Conservation (phyloP, 2,888 invertebrate species). For the Nymphalis c-album region DNA sequence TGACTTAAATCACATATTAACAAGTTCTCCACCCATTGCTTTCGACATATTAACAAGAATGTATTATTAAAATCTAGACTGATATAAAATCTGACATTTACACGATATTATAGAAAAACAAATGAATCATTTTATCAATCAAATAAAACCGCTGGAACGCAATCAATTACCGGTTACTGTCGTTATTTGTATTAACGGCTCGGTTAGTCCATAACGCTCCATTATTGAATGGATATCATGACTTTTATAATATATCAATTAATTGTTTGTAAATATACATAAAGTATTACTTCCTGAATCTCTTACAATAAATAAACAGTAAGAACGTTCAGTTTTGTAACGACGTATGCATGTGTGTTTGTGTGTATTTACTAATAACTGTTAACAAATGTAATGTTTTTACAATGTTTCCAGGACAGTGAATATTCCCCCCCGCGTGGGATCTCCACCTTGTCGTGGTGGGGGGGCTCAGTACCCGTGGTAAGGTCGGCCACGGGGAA, state of each 20-base stretch:
- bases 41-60: background rate
- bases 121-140: slow-evolving; percentile 10
- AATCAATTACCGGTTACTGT: slow-evolving; percentile 15
- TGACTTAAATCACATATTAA: too few relatives aligned
- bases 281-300: too few relatives aligned
- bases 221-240: slow-evolving; percentile 9
- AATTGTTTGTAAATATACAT: background rate
- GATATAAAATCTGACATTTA: background rate
- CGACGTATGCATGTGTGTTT: too few relatives aligned
- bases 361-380: too few relatives aligned
- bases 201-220: slow-evolving; percentile 17
- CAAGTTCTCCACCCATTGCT: background rate
- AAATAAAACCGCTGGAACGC: slow-evolving; percentile 13
- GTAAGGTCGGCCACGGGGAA: too few relatives aligned
- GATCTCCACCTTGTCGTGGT: too few relatives aligned
- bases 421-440: too few relatives aligned
- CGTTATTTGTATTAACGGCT: slow-evolving; percentile 18
- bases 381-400: too few relatives aligned
- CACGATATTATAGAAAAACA: background rate
- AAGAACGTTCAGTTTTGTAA: too few relatives aligned
- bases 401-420: too few relatives aligned
- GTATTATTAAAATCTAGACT: background rate
- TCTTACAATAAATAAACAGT: too few relatives aligned
- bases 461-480: too few relatives aligned
- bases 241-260: slow-evolving; percentile 18